Evolutionary conservation across 2,888 invertebrate species (phyloP).

Genomic region (Drosophila paracracens): DNA sequence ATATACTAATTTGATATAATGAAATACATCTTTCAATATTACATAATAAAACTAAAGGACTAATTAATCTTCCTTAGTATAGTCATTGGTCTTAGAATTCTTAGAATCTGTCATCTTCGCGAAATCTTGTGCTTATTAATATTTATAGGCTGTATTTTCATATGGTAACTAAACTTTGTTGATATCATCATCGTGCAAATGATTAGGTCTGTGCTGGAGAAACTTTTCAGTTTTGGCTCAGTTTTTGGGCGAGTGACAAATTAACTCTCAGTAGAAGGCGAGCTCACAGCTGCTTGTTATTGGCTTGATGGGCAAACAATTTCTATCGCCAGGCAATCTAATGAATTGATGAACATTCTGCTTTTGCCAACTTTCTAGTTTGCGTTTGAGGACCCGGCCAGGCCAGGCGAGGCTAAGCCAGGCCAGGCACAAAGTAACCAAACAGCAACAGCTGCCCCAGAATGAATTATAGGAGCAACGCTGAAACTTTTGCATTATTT

Average conservation of each 20-base stretch:
- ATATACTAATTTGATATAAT: background rate
- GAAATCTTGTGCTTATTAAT: background rate
- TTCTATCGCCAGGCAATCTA: constrained; percentile 62
- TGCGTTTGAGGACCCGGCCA: constrained; percentile 9
- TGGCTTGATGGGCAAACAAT: constrained; percentile 58
- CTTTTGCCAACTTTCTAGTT: constrained; percentile 43
- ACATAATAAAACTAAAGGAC: background rate
- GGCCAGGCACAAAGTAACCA: constrained; percentile 18
- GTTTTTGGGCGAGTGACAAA: constrained; percentile 48
- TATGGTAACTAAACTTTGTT: background rate
- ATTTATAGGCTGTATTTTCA: background rate
- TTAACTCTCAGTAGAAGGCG: constrained; percentile 41
- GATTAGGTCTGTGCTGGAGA: constrained; percentile 3
- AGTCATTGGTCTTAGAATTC: background rate
- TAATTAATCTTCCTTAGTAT: background rate
- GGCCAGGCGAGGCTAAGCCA: background rate
- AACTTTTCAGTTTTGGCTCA: constrained; percentile 33
- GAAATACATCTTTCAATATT: background rate
- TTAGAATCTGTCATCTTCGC: background rate
- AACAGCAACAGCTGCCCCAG: constrained; percentile 51
- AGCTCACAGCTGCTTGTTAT: constrained; percentile 55
- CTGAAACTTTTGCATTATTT: constrained; percentile 74
- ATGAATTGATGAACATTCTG: constrained; percentile 63
- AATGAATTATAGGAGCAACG: constrained; percentile 55
- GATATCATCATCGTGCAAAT: constrained; percentile 1